A percentile compares a stretch with the other conserved stretches of the same genome.
Conservation (phyloP, 2,797 vertebrate genomes). For the Cyclopterus lumpus region DNA sequence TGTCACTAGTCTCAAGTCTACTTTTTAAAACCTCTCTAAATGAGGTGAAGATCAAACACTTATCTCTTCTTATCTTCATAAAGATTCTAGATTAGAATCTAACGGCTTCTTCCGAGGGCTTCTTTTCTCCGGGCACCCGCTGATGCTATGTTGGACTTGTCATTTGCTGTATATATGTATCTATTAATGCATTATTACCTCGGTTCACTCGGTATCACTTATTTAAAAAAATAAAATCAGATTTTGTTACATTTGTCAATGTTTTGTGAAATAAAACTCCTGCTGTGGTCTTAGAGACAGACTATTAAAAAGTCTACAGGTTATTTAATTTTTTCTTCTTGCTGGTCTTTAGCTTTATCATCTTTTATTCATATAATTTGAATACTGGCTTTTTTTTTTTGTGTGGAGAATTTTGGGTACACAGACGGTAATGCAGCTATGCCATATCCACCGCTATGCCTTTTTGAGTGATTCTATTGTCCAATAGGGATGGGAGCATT, state of each 20-base stretch:
- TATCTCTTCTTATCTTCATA: neutral
- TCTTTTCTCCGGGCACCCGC: too few species aligned
- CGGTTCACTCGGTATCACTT: neutral
- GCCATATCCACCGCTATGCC: neutral
- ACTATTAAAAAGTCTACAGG: neutral
- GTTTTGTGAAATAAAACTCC: neutral
- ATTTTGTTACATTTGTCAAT: too few species aligned
- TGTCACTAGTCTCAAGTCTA: constrained; percentile 34
- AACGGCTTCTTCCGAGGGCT: too few species aligned
- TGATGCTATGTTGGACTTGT: too few species aligned
- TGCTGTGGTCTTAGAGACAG: neutral
- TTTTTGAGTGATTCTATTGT: neutral
- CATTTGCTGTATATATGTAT: too few species aligned
- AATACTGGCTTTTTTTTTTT: neutral
- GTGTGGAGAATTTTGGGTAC: neutral
- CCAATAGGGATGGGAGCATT: neutral
- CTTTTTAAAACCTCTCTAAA: neutral
- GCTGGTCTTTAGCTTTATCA: neutral
- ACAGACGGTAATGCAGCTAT: neutral
- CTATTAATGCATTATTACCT: neutral
- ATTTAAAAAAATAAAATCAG: too few species aligned
- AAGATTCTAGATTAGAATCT: neutral
- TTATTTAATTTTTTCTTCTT: neutral
- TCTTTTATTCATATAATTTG: neutral
- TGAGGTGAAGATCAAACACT: neutral